Percentiles rank a stretch among this genome's conserved stretches.
phyloP scores from a whole-genome alignment of 2,888 invertebrate genomes.

The Ormyrus pomaceus region DNA sequence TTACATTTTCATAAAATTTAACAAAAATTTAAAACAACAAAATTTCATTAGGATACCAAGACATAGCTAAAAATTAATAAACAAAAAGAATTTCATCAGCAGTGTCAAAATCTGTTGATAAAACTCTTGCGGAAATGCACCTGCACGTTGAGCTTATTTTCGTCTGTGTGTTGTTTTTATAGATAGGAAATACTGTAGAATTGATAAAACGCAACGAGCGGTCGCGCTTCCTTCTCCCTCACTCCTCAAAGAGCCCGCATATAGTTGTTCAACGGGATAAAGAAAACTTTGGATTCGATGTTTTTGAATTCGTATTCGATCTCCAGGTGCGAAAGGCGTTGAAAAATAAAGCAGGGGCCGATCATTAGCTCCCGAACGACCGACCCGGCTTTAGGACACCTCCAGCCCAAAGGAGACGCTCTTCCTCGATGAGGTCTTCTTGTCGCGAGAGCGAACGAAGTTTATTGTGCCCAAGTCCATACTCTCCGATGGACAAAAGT shows the following conservation, averaged over 20 bases:
- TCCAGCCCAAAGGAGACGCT: conserved; percentile 60
- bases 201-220: conserved; percentile 57
- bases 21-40: conserved; percentile 18
- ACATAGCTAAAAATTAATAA: background rate
- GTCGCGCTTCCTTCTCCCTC: conserved; percentile 21
- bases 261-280: background rate
- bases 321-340: background rate
- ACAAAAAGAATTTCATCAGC: conserved; percentile 2
- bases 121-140: conserved; percentile 62
- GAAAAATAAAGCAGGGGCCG: conserved; percentile 46
- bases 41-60: background rate
- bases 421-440: background rate
- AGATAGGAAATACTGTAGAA: conserved; percentile 68
- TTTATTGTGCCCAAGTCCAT: background rate
- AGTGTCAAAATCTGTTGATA: background rate
- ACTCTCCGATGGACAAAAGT: conserved; percentile 2
- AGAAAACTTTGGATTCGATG: background rate
- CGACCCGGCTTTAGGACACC: background rate
- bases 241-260: background rate
- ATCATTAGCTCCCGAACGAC: background rate
- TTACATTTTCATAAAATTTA: conserved; percentile 3
- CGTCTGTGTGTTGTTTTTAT: conserved; percentile 42
- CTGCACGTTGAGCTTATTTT: conserved; percentile 65
- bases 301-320: background rate
- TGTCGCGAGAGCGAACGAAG: conserved; percentile 23